Evolutionary conservation across 2,888 invertebrate species (phyloP), one percentile per base, ranked within the genome.

Genomic region (Sminthurinus aureus): DNA sequence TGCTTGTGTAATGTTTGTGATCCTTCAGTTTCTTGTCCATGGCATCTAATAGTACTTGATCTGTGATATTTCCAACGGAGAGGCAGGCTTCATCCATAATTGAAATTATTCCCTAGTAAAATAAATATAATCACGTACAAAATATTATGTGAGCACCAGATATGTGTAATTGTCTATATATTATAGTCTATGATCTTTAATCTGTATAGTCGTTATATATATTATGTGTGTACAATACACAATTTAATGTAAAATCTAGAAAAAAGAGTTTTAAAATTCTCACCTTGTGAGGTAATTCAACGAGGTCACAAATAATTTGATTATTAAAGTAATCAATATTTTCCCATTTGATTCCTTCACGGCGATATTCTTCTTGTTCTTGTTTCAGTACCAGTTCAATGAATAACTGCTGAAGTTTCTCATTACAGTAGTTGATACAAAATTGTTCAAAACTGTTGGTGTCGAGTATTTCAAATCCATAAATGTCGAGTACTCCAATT

Each of bases 381-480:
- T 98, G 98, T 90, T 98, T 98, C 86, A 99, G 91, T 52, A 99
- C 99, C 91, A 99, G 91, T 91, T 99, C 98, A 89, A 99, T 99
- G 90, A 99, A 99, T 64, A 99, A 92, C 91, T 99, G 99, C 90
- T 99, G 99, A 87, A 99, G 92, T 90, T 99, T 99, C 92, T 99
- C 99, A 90, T 99, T 99, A 90, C 98, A 99, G 91, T 98, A 99
- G 91, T 99, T 99, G 90, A 99, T 99, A 91, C 98, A 99, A 91
- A 99, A 97, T 91, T 99, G 99, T 91, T 99, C 99, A 91, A 99
- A 98, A 91, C 97, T 97, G 91, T 99, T 99, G 51, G 93, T 93
- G 89, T 98, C 98, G 91, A 99, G 98, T 88, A 99, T 98, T 92
- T 99, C 99, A 91, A 99, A 99, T 24, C 99, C 99, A 90, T 99